These are phyloP conservation scores for Candidula unifasciata DNA, from an alignment of 2,888 invertebrate genomes.

Conservation along the genomic window DNA sequence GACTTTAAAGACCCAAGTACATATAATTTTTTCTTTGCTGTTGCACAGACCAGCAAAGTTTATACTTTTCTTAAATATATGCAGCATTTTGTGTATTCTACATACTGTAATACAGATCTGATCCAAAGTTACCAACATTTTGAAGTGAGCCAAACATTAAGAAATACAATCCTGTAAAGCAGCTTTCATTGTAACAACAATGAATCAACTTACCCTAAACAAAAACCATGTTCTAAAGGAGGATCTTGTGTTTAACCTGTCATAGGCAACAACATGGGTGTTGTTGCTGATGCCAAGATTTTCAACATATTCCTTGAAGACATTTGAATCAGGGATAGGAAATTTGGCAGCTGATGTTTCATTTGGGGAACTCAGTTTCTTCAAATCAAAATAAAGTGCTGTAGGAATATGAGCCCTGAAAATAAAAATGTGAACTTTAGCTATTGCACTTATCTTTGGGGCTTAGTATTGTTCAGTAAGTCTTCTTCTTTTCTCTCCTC, in stretches of 20 bases:
- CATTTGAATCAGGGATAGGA: conserved; percentile 60
- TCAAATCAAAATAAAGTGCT: conserved; percentile 63
- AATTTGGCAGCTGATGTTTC: conserved; percentile 34
- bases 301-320: conserved; percentile 65
- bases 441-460: too few species aligned
- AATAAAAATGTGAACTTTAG: not conserved
- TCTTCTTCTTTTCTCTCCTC: too few species aligned
- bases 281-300: conserved; percentile 60
- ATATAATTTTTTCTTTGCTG: too few species aligned
- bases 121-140: too few species aligned
- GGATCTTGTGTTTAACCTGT: conserved; percentile 61
- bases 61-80: too few species aligned
- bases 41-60: too few species aligned
- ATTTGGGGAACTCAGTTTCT: conserved; percentile 48
- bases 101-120: too few species aligned
- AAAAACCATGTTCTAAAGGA: conserved; percentile 67
- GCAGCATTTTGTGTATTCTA: too few species aligned
- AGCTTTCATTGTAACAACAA: not conserved
- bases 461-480: too few species aligned
- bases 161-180: too few species aligned
- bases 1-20: too few species aligned
- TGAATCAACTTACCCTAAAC: conserved; percentile 61
- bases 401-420: conserved; percentile 66
- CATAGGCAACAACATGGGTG: conserved; percentile 67
- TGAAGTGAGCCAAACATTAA: too few species aligned